Evolutionary conservation across 2,888 invertebrate genomes (phyloP).

Genomic region (Drosophila tanythrix): DNA sequence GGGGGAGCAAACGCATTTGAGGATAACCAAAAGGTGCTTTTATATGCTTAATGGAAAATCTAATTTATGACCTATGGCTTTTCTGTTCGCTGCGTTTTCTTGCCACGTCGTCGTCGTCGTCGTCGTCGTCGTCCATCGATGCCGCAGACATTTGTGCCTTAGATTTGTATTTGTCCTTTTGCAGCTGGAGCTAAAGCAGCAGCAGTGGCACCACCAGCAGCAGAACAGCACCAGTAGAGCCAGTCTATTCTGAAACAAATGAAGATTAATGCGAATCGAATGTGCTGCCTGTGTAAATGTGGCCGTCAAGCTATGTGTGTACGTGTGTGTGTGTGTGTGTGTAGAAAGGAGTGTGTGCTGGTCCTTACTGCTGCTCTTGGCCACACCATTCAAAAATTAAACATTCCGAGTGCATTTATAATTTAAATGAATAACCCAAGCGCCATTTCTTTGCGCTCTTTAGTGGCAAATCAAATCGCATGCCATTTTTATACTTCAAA

Average conservation of each 20-base stretch:
- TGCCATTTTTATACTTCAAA: constrained; percentile 69
- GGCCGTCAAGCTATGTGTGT: constrained; percentile 40
- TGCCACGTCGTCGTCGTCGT: constrained; percentile 32
- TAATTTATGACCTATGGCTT: constrained; percentile 81
- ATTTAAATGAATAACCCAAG: constrained; percentile 80
- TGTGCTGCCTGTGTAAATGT: constrained; percentile 77
- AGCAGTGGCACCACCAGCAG: constrained; percentile 7
- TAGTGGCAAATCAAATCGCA: constrained; percentile 57
- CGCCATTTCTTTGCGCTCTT: constrained; percentile 16
- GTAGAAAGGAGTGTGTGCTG: constrained; percentile 22
- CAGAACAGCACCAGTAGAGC: constrained; percentile 29
- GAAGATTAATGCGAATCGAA: constrained; percentile 81
- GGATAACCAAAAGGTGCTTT: constrained; percentile 81
- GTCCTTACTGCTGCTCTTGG: constrained; percentile 29
- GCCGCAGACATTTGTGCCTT: constrained; percentile 80
- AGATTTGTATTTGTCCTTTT: constrained; percentile 80
- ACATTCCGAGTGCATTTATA: constrained; percentile 82
- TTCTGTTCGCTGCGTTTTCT: constrained; percentile 80
- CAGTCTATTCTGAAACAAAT: constrained; percentile 81
- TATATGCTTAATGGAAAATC: constrained; percentile 80
- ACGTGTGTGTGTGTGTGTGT: constrained; percentile 16
- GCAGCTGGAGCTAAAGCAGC: constrained; percentile 36
- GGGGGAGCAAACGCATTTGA: constrained; percentile 71
- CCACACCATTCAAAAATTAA: constrained; percentile 78
- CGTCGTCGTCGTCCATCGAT: constrained; percentile 66